A percentile compares a stretch with the other conserved stretches of the same genome.
Conservation (phyloP, 2,113 vertebrate species). For the Electrona antarctica region DNA sequence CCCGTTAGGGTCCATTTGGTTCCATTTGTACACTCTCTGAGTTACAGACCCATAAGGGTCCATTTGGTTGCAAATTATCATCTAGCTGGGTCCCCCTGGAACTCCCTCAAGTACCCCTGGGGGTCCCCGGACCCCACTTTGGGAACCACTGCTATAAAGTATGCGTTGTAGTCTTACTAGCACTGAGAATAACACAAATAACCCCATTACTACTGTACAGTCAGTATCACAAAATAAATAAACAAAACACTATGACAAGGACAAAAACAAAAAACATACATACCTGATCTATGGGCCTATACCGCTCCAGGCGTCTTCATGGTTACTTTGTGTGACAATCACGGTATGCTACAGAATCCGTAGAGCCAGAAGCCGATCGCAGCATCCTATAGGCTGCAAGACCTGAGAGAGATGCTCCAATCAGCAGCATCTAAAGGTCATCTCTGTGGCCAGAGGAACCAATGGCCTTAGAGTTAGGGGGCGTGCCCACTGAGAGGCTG, state of each 20-base stretch:
- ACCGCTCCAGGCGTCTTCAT: constrained; percentile 48
- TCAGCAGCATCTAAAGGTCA: constrained; percentile 48
- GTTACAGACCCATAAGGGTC: too few relatives aligned
- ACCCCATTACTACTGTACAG: too few relatives aligned
- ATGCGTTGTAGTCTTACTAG: too few relatives aligned
- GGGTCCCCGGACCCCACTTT: too few relatives aligned
- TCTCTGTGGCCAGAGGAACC: constrained; percentile 54
- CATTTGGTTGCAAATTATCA: too few relatives aligned
- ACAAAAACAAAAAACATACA: constrained; percentile 16
- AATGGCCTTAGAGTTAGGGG: constrained; percentile 60
- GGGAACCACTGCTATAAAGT: too few relatives aligned
- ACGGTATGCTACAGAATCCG: constrained; percentile 53
- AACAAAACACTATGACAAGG: not conserved
- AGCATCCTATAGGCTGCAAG: constrained; percentile 60
- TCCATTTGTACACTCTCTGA: too few relatives aligned
- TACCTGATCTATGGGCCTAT: constrained; percentile 58
- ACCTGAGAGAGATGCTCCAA: constrained; percentile 57
- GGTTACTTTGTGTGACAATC: constrained; percentile 50
- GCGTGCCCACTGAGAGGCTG: constrained; percentile 62
- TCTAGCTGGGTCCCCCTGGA: too few relatives aligned
- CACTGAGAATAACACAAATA: too few relatives aligned
- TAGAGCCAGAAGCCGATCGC: constrained; percentile 57
- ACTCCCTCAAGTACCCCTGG: too few relatives aligned
- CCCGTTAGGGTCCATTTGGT: too few relatives aligned
- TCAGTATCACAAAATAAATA: too few relatives aligned